Base-by-base conservation (phyloP, 2,888 invertebrate genomes). In the Eristalis arbustorum region DNA sequence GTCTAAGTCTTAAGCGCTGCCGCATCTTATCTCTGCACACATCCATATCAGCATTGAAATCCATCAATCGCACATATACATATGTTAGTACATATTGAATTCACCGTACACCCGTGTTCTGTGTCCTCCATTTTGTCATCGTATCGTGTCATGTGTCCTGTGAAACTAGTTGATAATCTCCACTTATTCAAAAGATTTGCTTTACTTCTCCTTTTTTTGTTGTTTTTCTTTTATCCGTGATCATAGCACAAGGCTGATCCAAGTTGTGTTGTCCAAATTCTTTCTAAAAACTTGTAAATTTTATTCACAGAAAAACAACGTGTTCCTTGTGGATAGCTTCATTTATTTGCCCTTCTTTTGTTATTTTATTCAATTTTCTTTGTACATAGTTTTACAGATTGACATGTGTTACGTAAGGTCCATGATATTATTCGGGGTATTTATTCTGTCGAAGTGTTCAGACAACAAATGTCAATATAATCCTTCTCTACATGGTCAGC, bases 1-100 rank as follows among this genome's bases (percentile, higher is more conserved):
- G 89, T 89, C 62, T 68, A 71, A 74, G 63, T 56, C 71, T 61
- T 74, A 67, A 72, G 31, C 57, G 76, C 72, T 79, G 79, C 71
- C 74, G 71, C 79, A 74, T 80, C 69, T 66, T 25, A 64, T 13
- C 72, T 69, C 71, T 75, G 74, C 78, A 79, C 82, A 62, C 59
- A 59, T 56, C 66, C 34, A 59, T 25, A 4, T 14, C 23, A 59
- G 18, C 23, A 59, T 25, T 25, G 25, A 59, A 25, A 23, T 13
- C 13, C 59, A 59, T 79, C 75, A 85, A 68, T 69, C 49, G 57
- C 71, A 87, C 49, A 18, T 49, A n/a, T n/a, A n/a, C n/a, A n/a
- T n/a, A n/a, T n/a, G n/a, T n/a, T n/a, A n/a, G n/a, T n/a, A n/a
- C n/a, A n/a, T n/a, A n/a, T 71, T 69, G 61, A 73, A 75, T 8